A percentile compares a stretch with the other conserved stretches of the same genome.
phyloP scores from a whole-genome alignment of 2,888 invertebrate genomes.

The Leucophora obtusa region DNA sequence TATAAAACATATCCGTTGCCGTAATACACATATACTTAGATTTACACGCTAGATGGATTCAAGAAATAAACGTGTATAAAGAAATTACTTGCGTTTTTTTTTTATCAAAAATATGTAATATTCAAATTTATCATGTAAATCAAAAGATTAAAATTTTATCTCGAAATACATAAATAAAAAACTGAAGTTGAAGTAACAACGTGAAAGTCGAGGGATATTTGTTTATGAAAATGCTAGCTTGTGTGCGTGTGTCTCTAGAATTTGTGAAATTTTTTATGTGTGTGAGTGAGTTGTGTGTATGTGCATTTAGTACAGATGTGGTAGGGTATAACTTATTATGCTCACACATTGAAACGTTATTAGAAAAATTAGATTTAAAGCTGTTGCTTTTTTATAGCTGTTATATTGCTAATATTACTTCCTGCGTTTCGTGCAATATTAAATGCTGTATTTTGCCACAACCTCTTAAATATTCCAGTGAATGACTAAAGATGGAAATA shows the following conservation, averaged over 20 bases:
- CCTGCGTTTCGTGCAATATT: slow-evolving; percentile 7
- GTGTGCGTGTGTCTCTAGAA: neutral
- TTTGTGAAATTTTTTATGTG: too few species aligned
- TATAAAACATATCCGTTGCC: neutral
- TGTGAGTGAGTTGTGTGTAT: neutral
- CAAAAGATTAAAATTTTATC: too few species aligned
- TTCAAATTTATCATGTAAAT: too few species aligned
- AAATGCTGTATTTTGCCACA: neutral
- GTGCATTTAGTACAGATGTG: neutral
- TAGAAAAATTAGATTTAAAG: slow-evolving; percentile 42
- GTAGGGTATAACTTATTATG: slow-evolving; percentile 28
- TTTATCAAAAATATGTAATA: too few species aligned
- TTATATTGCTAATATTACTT: too few species aligned
- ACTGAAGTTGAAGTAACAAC: too few species aligned
- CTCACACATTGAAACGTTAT: slow-evolving; percentile 37
- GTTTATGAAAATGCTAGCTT: neutral
- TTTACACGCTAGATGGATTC: too few species aligned
- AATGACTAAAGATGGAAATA: neutral
- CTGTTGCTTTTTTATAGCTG: slow-evolving; percentile 35
- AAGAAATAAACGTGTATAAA: too few species aligned
- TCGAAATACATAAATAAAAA: too few species aligned
- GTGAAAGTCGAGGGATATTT: neutral
- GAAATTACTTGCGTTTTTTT: too few species aligned
- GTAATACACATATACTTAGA: neutral
- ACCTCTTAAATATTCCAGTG: neutral